Conservation (phyloP, 53 echinoderm and acorn worm genomes). For the Astropecten irregularis region DNA sequence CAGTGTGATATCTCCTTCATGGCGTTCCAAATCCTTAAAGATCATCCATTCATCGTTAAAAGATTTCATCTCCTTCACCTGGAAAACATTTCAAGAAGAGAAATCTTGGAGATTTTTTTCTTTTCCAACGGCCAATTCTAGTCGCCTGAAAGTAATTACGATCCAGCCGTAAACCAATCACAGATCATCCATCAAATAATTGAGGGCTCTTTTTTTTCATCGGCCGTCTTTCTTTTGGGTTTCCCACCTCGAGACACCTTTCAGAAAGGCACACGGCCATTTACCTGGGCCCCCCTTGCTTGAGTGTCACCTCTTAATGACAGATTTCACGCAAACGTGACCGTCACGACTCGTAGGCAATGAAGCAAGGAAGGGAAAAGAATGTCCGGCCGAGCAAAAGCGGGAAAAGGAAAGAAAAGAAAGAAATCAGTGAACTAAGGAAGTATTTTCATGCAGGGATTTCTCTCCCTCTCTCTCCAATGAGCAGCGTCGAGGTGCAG, state of each 20-base stretch:
- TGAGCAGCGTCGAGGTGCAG: no score
- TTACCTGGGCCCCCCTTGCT: background rate
- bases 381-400: no score
- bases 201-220: slow-evolving; percentile 7
- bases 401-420: no score
- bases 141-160: background rate
- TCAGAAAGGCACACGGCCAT: background rate
- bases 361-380: background rate
- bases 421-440: no score
- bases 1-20: no score
- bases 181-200: slow-evolving; percentile 11
- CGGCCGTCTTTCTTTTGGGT: background rate
- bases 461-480: no score
- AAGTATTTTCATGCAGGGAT: no score
- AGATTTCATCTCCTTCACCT: no score
- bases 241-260: slow-evolving; percentile 2
- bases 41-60: no score
- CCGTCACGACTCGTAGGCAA: background rate
- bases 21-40: no score
- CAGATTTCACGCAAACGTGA: slow-evolving; percentile 39
- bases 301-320: slow-evolving; percentile 33
- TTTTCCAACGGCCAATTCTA: background rate
- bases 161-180: background rate
- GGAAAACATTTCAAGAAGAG: no score
- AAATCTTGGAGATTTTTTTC: no score